Conservation (phyloP, 2,888 invertebrate species). For the Drosophila mulleri region DNA sequence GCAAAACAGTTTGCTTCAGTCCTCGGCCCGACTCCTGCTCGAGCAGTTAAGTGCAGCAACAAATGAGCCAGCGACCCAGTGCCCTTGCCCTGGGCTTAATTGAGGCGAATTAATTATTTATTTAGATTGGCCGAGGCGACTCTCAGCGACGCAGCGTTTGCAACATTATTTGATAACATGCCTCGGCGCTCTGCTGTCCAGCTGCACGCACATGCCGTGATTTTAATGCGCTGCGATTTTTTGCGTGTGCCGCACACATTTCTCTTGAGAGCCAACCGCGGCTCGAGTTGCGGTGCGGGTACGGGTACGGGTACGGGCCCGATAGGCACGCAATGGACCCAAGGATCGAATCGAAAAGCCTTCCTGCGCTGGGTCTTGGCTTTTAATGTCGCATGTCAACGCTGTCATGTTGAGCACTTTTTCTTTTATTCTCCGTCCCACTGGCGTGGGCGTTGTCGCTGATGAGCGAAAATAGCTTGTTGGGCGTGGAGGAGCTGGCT, state of each 20-base stretch:
- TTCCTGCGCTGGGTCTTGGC: slow-evolving; percentile 41
- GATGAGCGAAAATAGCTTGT: slow-evolving; percentile 72
- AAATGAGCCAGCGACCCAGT: slow-evolving; percentile 54
- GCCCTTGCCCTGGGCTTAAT: slow-evolving; percentile 79
- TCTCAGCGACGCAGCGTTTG: slow-evolving; percentile 49
- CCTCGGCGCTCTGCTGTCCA: not conserved
- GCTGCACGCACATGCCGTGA: slow-evolving; percentile 73
- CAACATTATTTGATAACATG: slow-evolving; percentile 74
- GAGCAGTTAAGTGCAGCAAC: slow-evolving; percentile 28
- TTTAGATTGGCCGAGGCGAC: slow-evolving; percentile 82
- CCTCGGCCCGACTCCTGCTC: not conserved
- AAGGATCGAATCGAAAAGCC: slow-evolving; percentile 27
- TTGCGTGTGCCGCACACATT: slow-evolving; percentile 72
- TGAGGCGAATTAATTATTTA: slow-evolving; percentile 85
- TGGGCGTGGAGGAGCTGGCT: slow-evolving; percentile 14
- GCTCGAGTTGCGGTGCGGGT: not conserved
- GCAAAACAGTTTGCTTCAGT: not conserved
- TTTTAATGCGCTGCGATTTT: slow-evolving; percentile 76
- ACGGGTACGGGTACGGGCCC: not conserved
- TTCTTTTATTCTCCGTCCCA: slow-evolving; percentile 12
- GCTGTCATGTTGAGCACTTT: slow-evolving; percentile 76
- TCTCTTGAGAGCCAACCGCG: slow-evolving; percentile 55
- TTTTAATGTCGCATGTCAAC: slow-evolving; percentile 79
- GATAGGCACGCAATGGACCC: slow-evolving; percentile 56
- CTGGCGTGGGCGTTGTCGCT: slow-evolving; percentile 58